Evolutionary conservation across 2,113 vertebrate genomes (phyloP), one percentile per base, ranked within the genome.

Genomic region (Pedionomus torquatus): DNA sequence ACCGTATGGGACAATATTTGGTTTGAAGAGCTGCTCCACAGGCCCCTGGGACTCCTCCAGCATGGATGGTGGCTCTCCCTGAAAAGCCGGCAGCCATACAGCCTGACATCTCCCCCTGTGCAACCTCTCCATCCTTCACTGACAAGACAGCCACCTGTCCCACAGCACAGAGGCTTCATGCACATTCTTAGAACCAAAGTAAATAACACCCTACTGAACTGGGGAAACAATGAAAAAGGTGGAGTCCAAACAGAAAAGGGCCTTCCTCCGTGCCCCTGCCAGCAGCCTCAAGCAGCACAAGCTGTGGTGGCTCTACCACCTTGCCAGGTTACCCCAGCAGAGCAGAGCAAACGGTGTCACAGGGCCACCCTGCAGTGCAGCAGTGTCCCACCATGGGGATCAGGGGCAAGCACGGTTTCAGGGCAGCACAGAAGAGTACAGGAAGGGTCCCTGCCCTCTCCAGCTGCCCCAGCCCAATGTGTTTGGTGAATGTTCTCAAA

Each of bases 361-460:
- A 2, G 18, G 51, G 18, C 26, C 52, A 48, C 41, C 44, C 28
- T 1, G 0, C 60, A 39, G 9, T 0, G 8, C 33, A 44, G 70
- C 57, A 18, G 33, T 13, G 49, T 15, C 63, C 0, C 0, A 52
- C 16, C 31, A 5, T 9, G 0, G 6, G 30, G 31, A 69, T 17
- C 15, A 39, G 46, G 28, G n/a, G 11, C 0, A 2, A 74, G 54
- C 7, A 4, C 2, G 33, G 57, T 21, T 71, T 65, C 57, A 58
- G 33, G 49, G 71, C 65, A 58, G 71, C 51, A 60, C 17, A 17
- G 30, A 25, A 13, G 25, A 46, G 17, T 12, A 18, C 41, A 52
- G 52, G n/a, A 44, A 35, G 9, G 13, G 11, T 58, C 17, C 51
- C 12, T 58, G 54, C 37, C 20, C 44, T 31, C 65, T 48, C 58